Base-by-base conservation (phyloP, 2,113 vertebrate genomes). In the Onychorhynchus coronatus region DNA sequence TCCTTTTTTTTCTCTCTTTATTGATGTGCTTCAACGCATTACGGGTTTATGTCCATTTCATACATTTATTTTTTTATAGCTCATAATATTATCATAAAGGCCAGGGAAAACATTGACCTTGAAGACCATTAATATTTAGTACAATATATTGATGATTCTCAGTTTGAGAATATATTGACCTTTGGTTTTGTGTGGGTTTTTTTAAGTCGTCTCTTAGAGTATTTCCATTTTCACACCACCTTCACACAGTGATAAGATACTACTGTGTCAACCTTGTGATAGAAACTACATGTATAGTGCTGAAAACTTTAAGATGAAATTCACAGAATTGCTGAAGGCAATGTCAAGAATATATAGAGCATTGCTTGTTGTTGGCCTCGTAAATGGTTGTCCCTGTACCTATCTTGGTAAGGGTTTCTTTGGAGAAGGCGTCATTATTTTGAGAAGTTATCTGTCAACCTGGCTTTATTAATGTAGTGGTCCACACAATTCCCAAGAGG, bases 41-140 rank as follows among this genome's bases (percentile, higher is more conserved):
- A n/a, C 61, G 42, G n/a, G 11, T 80, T 95, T 88, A 47, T 77
- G 56, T 14, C 30, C 49, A 59, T 83, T 85, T 87, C 28, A 53
- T 7, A 17, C 23, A 65, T 80, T 67, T 73, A 37, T 19, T 82
- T 94, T 82, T 76, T 12, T 56, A 52, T 24, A 62, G 18, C 16
- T 95, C n/a, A 37, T 33, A 17, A 55, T 58, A 66, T 74, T 93
- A 65, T 35, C 2, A 4, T 44, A 76, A 85, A 27, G 28, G 5
- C 17, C 39, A 75, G 15, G n/a, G 21, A 87, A 87, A 94, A 82
- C 30, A 56, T 10, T 85, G 81, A 88, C 85, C 63, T 89, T 78
- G 70, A 72, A 85, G 37, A 72, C 17, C 56, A 84, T 86, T 71
- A 67, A 61, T 89, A 67, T 65, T 89, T 78, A 78, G 3, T 12